phyloP scores from a whole-genome alignment of 2,113 vertebrate species.

The Erythrolamprus reginae region DNA sequence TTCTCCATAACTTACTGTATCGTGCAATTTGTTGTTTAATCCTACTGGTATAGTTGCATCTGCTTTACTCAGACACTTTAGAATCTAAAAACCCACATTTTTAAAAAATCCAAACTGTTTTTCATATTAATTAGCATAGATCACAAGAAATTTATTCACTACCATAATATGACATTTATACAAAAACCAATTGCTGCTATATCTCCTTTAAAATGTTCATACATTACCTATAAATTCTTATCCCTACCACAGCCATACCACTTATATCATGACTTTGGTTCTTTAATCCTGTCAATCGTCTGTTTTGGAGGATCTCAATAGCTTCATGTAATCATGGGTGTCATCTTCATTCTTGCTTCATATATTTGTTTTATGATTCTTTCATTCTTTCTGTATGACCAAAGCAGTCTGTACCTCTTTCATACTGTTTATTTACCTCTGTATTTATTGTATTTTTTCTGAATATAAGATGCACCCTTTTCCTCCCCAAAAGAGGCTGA shows the following conservation, averaged over 20 bases:
- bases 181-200: background rate
- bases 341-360: background rate
- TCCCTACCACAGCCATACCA: background rate
- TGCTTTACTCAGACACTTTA: background rate
- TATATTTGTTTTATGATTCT: background rate
- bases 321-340: background rate
- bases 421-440: background rate
- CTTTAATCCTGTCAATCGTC: background rate
- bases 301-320: background rate
- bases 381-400: background rate
- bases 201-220: background rate
- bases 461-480: no score
- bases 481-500: no score
- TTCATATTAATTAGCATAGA: background rate
- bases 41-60: background rate
- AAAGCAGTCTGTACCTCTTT: background rate
- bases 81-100: background rate
- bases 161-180: background rate
- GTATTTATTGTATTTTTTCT: no score
- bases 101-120: background rate
- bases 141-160: background rate
- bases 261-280: background rate
- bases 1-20: background rate
- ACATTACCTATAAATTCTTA: background rate
- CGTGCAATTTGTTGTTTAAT: background rate